phyloP scores from a whole-genome alignment of 2,113 vertebrate genomes.

The Prionailurus bengalensis region DNA sequence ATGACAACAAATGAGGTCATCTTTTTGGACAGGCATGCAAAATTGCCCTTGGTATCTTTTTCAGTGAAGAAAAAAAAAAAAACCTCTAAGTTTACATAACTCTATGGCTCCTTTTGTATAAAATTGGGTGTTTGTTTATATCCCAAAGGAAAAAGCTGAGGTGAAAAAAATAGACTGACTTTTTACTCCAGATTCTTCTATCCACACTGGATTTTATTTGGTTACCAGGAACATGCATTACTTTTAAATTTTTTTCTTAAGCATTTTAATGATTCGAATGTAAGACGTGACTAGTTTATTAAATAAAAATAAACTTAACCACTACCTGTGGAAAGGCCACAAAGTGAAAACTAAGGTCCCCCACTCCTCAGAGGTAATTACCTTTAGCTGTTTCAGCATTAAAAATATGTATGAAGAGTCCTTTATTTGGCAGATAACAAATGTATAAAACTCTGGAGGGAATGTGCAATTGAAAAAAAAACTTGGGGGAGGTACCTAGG shows the following conservation, averaged over 20 bases:
- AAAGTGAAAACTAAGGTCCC: background rate
- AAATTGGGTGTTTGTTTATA: background rate
- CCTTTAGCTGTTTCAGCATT: background rate
- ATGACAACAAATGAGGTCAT: background rate
- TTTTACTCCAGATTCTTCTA: background rate
- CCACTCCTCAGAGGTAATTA: background rate
- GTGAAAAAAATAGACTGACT: background rate
- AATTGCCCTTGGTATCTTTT: background rate
- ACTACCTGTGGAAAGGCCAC: background rate
- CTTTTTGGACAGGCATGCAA: background rate
- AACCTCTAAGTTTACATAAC: background rate
- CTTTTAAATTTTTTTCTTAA: background rate
- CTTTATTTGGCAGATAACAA: background rate
- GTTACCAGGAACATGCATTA: background rate
- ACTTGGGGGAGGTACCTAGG: too few relatives aligned
- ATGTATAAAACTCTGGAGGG: background rate
- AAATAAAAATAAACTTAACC: background rate
- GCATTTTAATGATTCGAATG: background rate
- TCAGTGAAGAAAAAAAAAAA: background rate
- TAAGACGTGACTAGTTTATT: background rate
- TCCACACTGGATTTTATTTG: background rate
- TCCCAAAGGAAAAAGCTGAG: background rate
- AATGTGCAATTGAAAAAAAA: background rate
- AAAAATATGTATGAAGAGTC: background rate
- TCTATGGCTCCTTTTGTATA: background rate